Percentiles rank a stretch among this genome's conserved stretches.
phyloP scores from a whole-genome alignment of 2,797 vertebrate genomes.

The Graptemys geographica region DNA sequence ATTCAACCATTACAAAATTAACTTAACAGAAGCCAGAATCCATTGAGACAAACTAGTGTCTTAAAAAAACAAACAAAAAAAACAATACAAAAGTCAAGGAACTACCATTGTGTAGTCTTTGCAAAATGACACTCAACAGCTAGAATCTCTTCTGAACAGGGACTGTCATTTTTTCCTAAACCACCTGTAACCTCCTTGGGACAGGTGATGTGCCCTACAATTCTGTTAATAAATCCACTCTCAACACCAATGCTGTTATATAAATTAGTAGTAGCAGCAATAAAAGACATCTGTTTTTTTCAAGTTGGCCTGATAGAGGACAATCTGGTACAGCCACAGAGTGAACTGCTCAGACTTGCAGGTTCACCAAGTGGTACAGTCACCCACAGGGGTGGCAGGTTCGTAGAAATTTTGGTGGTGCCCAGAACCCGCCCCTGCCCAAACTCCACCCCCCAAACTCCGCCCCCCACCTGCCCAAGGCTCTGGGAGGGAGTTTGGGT shows the following conservation, averaged over 20 bases:
- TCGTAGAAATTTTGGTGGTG: too few species aligned
- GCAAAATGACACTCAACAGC: background rate
- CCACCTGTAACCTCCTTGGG: background rate
- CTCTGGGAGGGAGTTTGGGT: too few species aligned
- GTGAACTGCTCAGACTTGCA: too few species aligned
- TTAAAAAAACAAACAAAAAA: background rate
- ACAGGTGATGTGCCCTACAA: background rate
- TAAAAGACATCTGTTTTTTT: too few species aligned
- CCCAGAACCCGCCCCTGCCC: too few species aligned
- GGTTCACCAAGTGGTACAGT: background rate
- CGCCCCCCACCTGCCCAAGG: too few species aligned
- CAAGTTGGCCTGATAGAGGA: too few species aligned
- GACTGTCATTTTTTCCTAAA: background rate
- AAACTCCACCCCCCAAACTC: too few species aligned
- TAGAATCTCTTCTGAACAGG: background rate
- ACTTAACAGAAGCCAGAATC: background rate
- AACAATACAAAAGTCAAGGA: background rate
- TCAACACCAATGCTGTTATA: background rate
- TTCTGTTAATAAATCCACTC: background rate
- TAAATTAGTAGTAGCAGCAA: too few species aligned
- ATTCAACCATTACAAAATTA: background rate
- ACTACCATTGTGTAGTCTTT: background rate
- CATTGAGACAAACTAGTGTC: background rate
- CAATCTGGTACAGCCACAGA: too few species aligned
- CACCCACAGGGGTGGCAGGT: background rate